A percentile compares a stretch with the other conserved stretches of the same genome.
Evolutionary conservation across 30 jellyfish, hydroid and myxozoan species (phyloP).

Genomic region (Pelagia noctiluca): DNA sequence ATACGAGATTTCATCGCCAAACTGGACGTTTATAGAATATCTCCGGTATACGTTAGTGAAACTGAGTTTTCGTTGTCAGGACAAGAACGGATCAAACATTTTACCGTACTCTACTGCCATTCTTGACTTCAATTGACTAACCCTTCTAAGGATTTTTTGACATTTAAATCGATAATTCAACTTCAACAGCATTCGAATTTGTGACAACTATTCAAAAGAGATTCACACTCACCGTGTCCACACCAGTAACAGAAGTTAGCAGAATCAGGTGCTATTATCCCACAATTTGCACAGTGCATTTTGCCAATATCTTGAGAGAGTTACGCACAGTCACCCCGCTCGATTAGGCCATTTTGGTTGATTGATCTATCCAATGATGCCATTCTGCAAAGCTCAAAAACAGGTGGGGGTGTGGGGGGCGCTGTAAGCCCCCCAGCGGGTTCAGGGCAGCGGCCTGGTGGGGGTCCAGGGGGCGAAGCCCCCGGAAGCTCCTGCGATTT

Average conservation of each 20-base stretch:
- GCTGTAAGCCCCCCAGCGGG: too few relatives aligned
- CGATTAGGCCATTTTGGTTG: neutral
- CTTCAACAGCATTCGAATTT: neutral
- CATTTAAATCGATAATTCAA: neutral
- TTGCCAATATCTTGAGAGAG: too few relatives aligned
- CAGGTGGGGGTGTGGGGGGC: too few relatives aligned
- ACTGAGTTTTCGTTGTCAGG: neutral
- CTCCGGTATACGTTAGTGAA: neutral
- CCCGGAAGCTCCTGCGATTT: too few relatives aligned
- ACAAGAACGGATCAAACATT: neutral
- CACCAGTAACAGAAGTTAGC: neutral
- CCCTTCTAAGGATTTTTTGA: neutral
- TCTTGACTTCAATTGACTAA: neutral
- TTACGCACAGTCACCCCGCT: neutral
- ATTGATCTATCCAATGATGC: too few relatives aligned
- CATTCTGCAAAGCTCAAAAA: too few relatives aligned
- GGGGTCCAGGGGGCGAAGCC: too few relatives aligned
- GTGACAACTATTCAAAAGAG: neutral
- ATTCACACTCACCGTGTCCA: conserved; percentile 1
- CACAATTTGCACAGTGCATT: neutral
- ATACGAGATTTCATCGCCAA: too few relatives aligned
- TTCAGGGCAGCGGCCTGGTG: too few relatives aligned
- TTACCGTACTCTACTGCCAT: neutral
- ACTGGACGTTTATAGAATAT: too few relatives aligned
- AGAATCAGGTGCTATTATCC: neutral